Conservation (phyloP, 1,140 invertebrate genomes). For the Anastrepha ludens region DNA sequence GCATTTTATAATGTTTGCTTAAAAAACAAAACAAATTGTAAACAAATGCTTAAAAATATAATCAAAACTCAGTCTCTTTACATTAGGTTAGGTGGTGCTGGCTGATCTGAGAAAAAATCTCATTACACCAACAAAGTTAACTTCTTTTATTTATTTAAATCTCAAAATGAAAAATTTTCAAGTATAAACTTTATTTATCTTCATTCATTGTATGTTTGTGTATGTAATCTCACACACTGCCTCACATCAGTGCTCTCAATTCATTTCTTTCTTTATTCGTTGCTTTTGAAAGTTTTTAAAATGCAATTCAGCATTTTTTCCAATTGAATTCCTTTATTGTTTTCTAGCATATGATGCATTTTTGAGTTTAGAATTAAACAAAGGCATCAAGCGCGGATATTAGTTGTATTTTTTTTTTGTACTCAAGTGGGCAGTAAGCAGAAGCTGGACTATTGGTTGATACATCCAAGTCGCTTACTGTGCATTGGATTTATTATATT, state of each 20-base stretch:
- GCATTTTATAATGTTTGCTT: too few relatives aligned
- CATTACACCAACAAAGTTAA: too few relatives aligned
- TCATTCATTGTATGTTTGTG: neutral
- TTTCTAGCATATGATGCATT: neutral
- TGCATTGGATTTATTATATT: too few relatives aligned
- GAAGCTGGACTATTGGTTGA: too few relatives aligned
- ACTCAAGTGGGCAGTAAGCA: neutral
- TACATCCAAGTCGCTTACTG: too few relatives aligned
- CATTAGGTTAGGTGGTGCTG: too few relatives aligned
- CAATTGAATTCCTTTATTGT: neutral
- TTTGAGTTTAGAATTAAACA: neutral
- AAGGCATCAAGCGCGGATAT: neutral
- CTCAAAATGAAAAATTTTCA: neutral
- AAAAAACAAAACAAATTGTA: too few relatives aligned
- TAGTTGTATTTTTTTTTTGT: neutral
- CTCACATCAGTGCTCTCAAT: neutral
- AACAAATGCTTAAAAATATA: too few relatives aligned
- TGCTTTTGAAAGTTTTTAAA: neutral
- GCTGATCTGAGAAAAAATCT: too few relatives aligned
- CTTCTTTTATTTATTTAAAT: too few relatives aligned
- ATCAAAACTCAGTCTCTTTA: too few relatives aligned
- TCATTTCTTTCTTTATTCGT: neutral
- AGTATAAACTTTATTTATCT: neutral
- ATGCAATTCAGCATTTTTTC: neutral
- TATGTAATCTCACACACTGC: neutral